Percentiles rank a stretch among this genome's conserved stretches.
phyloP scores from a whole-genome alignment of 2,113 vertebrate species.

The Forbesichthys agassizii region DNA sequence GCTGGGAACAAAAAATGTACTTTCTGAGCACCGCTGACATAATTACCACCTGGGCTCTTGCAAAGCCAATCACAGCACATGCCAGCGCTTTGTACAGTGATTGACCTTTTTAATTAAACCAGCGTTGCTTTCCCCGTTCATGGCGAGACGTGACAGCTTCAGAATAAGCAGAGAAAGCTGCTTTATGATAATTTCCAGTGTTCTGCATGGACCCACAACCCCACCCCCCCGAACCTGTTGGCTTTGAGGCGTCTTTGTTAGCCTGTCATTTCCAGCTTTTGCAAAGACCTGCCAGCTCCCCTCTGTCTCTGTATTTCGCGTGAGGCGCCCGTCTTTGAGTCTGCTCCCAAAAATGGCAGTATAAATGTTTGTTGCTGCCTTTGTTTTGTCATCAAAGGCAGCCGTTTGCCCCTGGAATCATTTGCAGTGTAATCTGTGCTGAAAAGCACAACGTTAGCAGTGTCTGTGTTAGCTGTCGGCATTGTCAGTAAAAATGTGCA shows the following conservation, averaged over 20 bases:
- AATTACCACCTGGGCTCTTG: slow-evolving; percentile 50
- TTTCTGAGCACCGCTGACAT: slow-evolving; percentile 26
- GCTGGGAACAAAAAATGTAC: slow-evolving; percentile 9
- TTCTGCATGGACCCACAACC: slow-evolving; percentile 33
- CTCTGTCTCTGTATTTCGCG: slow-evolving; percentile 68
- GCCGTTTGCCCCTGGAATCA: slow-evolving; percentile 58
- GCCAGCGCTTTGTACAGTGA: slow-evolving; percentile 59
- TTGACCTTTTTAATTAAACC: slow-evolving; percentile 71
- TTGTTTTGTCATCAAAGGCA: slow-evolving; percentile 70
- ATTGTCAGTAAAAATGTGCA: too few species aligned
- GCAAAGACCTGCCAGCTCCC: slow-evolving; percentile 65
- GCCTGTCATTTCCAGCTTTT: slow-evolving; percentile 60
- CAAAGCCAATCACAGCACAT: slow-evolving; percentile 44
- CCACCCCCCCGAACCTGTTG: slow-evolving; percentile 18
- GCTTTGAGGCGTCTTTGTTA: slow-evolving; percentile 59
- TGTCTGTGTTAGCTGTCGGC: too few species aligned
- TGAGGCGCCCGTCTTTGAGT: slow-evolving; percentile 70
- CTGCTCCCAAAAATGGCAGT: slow-evolving; percentile 54
- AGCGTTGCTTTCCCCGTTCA: slow-evolving; percentile 48
- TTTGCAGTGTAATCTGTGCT: slow-evolving; percentile 45
- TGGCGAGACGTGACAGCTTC: slow-evolving; percentile 60
- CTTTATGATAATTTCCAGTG: slow-evolving; percentile 57
- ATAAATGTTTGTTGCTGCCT: slow-evolving; percentile 34
- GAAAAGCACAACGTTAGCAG: not conserved
- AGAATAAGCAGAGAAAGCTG: slow-evolving; percentile 71